These are phyloP conservation scores for Podarcis muralis DNA, from an alignment of 2,113 vertebrate species.

Conservation along the genomic window DNA sequence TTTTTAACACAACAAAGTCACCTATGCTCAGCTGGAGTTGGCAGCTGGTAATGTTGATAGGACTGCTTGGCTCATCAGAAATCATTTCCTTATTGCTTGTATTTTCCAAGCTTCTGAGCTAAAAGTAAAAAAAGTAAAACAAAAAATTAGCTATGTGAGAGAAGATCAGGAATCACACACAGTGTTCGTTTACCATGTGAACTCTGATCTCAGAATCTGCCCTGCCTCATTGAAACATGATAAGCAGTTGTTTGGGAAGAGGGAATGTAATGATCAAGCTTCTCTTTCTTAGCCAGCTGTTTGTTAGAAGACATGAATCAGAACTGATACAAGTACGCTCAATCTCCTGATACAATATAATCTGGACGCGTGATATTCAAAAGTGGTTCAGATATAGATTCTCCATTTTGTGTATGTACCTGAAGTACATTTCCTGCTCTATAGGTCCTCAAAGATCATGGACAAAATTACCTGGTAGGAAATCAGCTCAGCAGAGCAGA, in stretches of 20 bases:
- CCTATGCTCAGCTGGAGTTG: not conserved
- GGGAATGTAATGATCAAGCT: no score
- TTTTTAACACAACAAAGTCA: not conserved
- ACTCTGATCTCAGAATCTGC: no score
- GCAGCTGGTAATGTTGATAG: not conserved
- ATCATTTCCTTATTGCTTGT: no score
- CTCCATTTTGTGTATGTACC: not conserved
- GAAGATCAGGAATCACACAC: no score
- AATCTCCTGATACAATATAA: not conserved
- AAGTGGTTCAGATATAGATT: not conserved
- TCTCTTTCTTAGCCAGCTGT: no score
- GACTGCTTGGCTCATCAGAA: no score
- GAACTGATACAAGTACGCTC: not conserved
- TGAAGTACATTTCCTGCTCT: not conserved
- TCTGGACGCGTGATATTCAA: not conserved
- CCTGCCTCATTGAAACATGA: no score
- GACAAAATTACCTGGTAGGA: slow-evolving; percentile 85
- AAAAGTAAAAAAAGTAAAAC: no score
- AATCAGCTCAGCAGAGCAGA: slow-evolving; percentile 86
- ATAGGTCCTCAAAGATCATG: slow-evolving; percentile 78
- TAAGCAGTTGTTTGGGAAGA: no score
- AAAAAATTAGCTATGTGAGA: no score
- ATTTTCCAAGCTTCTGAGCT: no score
- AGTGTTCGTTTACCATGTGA: no score
- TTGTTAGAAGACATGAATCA: not conserved